These are phyloP conservation scores for Macroteleia sp. DNA, from an alignment of 2,888 invertebrate species.

Conservation along the genomic window DNA sequence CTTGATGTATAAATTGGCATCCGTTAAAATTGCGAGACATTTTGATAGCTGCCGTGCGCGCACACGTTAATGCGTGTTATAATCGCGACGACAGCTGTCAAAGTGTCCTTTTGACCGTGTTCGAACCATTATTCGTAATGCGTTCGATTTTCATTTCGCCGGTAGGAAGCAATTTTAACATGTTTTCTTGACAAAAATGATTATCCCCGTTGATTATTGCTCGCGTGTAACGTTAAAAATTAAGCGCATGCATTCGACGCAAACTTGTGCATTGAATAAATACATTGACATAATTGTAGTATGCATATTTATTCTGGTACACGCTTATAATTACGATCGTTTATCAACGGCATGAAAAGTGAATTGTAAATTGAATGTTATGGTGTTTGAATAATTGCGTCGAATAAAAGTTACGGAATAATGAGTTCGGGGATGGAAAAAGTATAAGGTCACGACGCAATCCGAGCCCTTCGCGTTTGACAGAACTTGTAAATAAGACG, in stretches of 20 bases:
- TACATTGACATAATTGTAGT: conserved; percentile 1
- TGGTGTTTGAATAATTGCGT: conserved; percentile 29
- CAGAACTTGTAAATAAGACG: conserved; percentile 53
- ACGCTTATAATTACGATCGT: conserved; percentile 27
- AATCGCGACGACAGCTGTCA: conserved; percentile 52
- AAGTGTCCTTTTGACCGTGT: conserved; percentile 24
- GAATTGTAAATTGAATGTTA: conserved; percentile 46
- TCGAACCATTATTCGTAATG: conserved; percentile 4
- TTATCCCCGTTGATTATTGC: too few relatives aligned
- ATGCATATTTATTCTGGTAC: conserved; percentile 15
- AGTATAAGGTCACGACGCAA: too few relatives aligned
- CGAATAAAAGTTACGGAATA: neutral
- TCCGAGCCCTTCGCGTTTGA: conserved; percentile 55
- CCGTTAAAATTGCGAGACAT: conserved; percentile 33
- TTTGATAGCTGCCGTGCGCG: conserved; percentile 44
- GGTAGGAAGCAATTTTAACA: neutral
- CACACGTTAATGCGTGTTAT: conserved; percentile 33
- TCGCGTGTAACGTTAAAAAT: too few relatives aligned
- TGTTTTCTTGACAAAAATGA: neutral
- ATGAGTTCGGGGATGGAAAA: neutral
- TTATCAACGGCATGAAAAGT: conserved; percentile 33
- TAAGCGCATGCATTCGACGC: too few relatives aligned
- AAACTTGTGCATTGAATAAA: too few relatives aligned
- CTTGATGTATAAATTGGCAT: conserved; percentile 35
- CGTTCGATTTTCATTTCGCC: neutral